Evolutionary conservation across 2,113 vertebrate genomes (phyloP), one percentile per base, ranked within the genome.

Genomic region (Leptocoma aspasia): DNA sequence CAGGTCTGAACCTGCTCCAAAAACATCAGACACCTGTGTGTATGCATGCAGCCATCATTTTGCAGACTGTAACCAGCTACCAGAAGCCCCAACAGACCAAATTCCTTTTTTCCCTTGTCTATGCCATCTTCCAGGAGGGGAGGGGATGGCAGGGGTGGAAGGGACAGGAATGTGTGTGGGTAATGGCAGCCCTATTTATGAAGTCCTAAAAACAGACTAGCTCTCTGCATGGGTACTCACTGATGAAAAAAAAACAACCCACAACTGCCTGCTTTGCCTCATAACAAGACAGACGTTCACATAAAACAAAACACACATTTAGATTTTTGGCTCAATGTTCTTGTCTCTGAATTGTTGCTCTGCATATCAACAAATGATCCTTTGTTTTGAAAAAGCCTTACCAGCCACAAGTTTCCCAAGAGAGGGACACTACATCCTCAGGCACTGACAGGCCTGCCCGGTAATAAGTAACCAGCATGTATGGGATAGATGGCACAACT

Each of bases 251-350:
- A 94, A 80, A n/a, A 0, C 61, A 91, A 91, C 52, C 26, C 79
- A 79, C 75, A 69, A 77, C 84, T 72, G 83, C 70, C 83, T 89
- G 84, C 27, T 77, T 80, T 90, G 94, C 52, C 76, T 95, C 42
- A 44, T 78, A 94, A 92, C 81, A 86, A 83, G 77, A 70, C 52
- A 94, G 86, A 87, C 11, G 2, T 84, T 92, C 94, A 54, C 47
- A 73, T 54, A 92, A 89, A 96, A 64, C 84, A 95, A 94, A 95
- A 89, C 89, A 89, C 64, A 94, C 72, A 89, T 94, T 97, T 90
- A 89, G 52, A 90, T 93, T 93, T 94, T 93, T 91, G 82, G 86
- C 92, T 94, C 73, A 41, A 41, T 56, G 64, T 49, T 89, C 78
- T 89, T 69, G 65, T 44, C 83, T 92, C 89, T 71, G 72, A 91